Evolutionary conservation across 2,113 vertebrate species (phyloP).

Genomic region (Panthera tigris): DNA sequence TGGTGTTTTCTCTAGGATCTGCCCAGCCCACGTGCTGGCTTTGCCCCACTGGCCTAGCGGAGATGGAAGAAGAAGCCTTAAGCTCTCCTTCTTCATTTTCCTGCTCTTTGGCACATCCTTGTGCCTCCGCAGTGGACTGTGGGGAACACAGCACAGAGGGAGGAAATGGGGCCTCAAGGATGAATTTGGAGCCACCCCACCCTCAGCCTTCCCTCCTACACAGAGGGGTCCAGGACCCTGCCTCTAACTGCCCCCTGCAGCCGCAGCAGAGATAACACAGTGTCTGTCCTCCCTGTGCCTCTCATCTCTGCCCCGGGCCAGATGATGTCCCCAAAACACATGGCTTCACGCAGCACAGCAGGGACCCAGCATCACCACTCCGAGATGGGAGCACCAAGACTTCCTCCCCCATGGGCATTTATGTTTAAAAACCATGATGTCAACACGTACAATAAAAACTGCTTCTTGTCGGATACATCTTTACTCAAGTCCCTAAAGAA

Average conservation of each 20-base stretch:
- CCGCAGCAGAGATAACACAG: fast-evolving
- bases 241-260: neutral
- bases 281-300: neutral
- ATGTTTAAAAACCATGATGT: neutral
- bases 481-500: neutral
- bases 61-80: fast-evolving
- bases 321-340: neutral
- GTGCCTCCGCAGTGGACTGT: neutral
- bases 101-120: neutral
- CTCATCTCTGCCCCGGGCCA: neutral
- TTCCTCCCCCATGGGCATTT: neutral
- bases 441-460: neutral
- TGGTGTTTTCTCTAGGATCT: neutral
- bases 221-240: neutral
- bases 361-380: neutral
- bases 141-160: neutral
- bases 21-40: fast-evolving
- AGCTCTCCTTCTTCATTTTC: neutral
- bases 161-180: neutral
- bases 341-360: neutral
- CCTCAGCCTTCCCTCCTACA: too few relatives aligned
- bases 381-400: neutral
- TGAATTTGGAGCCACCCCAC: neutral
- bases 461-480: neutral
- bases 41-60: neutral